A percentile compares a stretch with the other conserved stretches of the same genome.
phyloP scores from a whole-genome alignment of 2,888 invertebrate genomes.

The Eristalis pertinax region DNA sequence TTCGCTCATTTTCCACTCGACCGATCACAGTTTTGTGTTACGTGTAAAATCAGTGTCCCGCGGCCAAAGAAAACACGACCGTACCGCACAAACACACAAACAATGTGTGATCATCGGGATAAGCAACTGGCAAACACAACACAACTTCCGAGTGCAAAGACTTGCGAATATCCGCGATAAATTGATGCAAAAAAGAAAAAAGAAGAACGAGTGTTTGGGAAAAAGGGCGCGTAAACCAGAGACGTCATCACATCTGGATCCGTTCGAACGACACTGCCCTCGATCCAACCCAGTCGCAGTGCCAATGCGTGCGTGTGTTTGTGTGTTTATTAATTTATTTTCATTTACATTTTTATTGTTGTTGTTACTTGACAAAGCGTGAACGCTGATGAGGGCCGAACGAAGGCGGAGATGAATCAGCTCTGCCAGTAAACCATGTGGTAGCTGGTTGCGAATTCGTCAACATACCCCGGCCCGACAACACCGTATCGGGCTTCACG shows the following conservation, averaged over 20 bases:
- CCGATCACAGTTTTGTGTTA: constrained; percentile 41
- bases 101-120: constrained; percentile 51
- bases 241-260: constrained; percentile 64
- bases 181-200: constrained; percentile 34
- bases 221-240: constrained; percentile 40
- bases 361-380: background rate
- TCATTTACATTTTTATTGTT: constrained; percentile 60
- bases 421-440: constrained; percentile 35
- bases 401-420: background rate
- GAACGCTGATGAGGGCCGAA: background rate
- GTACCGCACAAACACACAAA: constrained; percentile 53
- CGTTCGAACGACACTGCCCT: constrained; percentile 47
- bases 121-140: constrained; percentile 50
- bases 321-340: constrained; percentile 68
- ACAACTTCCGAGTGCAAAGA: constrained; percentile 8
- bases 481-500: constrained; percentile 30
- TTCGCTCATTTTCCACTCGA: constrained; percentile 35
- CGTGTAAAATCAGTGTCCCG: constrained; percentile 52
- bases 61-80: constrained; percentile 20
- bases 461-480: constrained; percentile 15
- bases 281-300: background rate
- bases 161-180: constrained; percentile 40
- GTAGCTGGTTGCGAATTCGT: constrained; percentile 56
- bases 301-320: background rate
- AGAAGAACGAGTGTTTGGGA: background rate